A percentile compares a stretch with the other conserved stretches of the same genome.
These are phyloP conservation scores for Beroe ovata DNA, from an alignment of 37 sponge, comb jelly and placozoan genomes.

Conservation along the genomic window DNA sequence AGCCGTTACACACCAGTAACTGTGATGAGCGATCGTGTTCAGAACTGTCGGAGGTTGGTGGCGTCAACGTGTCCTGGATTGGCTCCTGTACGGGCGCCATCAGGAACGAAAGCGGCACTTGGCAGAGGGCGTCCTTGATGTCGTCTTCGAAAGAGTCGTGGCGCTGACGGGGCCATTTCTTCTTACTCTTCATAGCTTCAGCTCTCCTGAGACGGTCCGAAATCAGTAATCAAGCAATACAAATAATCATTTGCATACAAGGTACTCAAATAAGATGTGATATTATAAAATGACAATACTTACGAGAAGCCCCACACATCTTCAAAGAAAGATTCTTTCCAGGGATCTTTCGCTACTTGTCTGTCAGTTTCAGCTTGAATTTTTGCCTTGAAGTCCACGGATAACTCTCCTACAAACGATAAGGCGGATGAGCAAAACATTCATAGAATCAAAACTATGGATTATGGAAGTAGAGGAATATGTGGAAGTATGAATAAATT, in stretches of 20 bases:
- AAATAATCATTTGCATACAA: neutral
- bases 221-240: neutral
- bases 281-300: neutral
- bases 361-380: constrained; percentile 18
- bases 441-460: no score
- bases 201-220: neutral
- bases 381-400: constrained; percentile 21
- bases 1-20: neutral
- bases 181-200: neutral
- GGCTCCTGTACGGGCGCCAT: constrained; percentile 2
- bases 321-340: constrained; percentile 47
- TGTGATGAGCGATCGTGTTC: constrained; percentile 34
- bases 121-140: constrained; percentile 20
- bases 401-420: constrained; percentile 51
- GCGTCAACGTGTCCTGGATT: constrained; percentile 7
- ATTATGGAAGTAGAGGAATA: no score
- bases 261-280: neutral
- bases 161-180: constrained; percentile 1
- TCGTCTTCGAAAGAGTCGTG: constrained; percentile 18
- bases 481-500: no score
- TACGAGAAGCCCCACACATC: constrained; percentile 59
- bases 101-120: neutral
- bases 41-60: constrained; percentile 26
- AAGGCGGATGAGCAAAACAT: no score
- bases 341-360: constrained; percentile 16